phyloP scores from a whole-genome alignment of 2,888 invertebrate genomes.

The Embidobia sp. region DNA sequence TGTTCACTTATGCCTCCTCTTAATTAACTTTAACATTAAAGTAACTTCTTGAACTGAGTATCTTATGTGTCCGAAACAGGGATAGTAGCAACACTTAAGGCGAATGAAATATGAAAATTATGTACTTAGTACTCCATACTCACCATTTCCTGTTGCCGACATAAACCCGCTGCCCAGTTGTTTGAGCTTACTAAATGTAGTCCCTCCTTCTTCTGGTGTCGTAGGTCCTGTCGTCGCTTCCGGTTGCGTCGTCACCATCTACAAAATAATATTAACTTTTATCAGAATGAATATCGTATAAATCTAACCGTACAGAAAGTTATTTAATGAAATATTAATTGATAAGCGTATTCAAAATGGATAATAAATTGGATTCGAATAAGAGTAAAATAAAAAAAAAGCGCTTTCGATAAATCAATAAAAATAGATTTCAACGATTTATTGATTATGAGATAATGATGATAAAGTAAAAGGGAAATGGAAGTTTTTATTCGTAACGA shows the following conservation, averaged over 20 bases:
- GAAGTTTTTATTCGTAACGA: too few relatives aligned
- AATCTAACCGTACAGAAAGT: neutral
- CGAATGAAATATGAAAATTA: slow-evolving; percentile 28
- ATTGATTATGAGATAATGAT: too few relatives aligned
- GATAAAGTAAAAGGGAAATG: too few relatives aligned
- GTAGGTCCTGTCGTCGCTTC: slow-evolving; percentile 84
- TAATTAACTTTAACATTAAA: too few relatives aligned
- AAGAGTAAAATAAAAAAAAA: too few relatives aligned
- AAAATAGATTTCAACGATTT: too few relatives aligned
- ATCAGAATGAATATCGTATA: slow-evolving; percentile 3
- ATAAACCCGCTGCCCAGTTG: slow-evolving; percentile 86
- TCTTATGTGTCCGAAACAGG: slow-evolving; percentile 10
- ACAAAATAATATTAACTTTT: slow-evolving; percentile 28
- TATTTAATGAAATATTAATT: too few relatives aligned
- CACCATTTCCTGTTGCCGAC: slow-evolving; percentile 93
- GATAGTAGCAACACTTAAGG: slow-evolving; percentile 1
- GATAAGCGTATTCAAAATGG: too few relatives aligned
- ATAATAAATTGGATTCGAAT: too few relatives aligned
- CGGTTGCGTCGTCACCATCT: slow-evolving; percentile 94
- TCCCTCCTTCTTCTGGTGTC: slow-evolving; percentile 85
- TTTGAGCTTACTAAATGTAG: slow-evolving; percentile 91
- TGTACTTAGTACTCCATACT: slow-evolving; percentile 64
- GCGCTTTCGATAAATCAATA: too few relatives aligned
- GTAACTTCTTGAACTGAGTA: slow-evolving; percentile 6
- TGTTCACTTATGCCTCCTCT: too few relatives aligned